Base-by-base conservation (phyloP, 2,113 vertebrate genomes). In the Carassius gibelio region DNA sequence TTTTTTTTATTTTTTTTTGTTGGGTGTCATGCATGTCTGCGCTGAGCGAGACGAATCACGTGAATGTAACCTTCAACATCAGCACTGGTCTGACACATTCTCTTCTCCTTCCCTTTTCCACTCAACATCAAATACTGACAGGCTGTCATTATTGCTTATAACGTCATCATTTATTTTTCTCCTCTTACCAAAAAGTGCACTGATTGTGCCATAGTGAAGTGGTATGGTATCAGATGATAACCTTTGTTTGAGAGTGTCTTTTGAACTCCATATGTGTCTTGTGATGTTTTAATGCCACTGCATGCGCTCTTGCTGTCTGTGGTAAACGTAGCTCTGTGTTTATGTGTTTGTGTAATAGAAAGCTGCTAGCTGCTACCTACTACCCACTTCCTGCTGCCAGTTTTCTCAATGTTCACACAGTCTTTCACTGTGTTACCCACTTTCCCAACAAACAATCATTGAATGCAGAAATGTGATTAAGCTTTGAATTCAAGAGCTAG, bases 1-100 rank as follows among this genome's bases (percentile, higher is more conserved):
- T 38, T 77, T 79, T 45, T 42, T 64, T 30, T 38, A 59, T 79
- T 45, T 42, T 64, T 30, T 30, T 1, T 30, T 30, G 30, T 66
- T 13, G 68, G 62, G 26, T 6, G 6, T 21, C 0, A 26, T 52
- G 50, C 52, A 26, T 82, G 80, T 69, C 23, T 52, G 45, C 55
- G 42, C 36, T 26, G 11, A 17, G 23, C 38, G 19, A 72, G 38
- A 36, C 52, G n/a, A 66, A 68, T 86, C 84, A 83, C 38, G 59
- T 83, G 84, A 69, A 76, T 9, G 3, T 9, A 4, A 23, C 50
- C 61, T 34, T 57, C 14, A 1, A 79, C 76, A 26, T 57, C n/a
- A 57, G 50, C 55, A 72, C 38, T 81, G 52, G 21, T 62, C 81
- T 84, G 85, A 84, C 23, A 4, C 74, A 68, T 57, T 59, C 38